Percentiles rank a stretch among this genome's conserved stretches.
Evolutionary conservation across 2,797 vertebrate genomes (phyloP).

Genomic region (Acipenser ruthenus): DNA sequence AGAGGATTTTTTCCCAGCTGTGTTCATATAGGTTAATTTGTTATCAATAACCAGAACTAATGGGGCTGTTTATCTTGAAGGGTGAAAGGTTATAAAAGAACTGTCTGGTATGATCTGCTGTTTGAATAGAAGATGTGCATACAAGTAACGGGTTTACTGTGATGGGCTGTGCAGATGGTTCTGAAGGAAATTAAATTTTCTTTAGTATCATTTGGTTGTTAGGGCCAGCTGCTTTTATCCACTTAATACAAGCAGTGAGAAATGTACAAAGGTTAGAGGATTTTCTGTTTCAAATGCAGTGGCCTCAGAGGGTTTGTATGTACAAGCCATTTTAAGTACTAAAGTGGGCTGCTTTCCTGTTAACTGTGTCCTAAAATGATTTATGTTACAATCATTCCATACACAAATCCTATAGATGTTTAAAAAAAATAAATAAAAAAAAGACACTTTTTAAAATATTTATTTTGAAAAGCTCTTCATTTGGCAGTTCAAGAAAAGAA

Average conservation of each 20-base stretch:
- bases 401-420: too few relatives aligned
- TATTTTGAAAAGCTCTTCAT: too few relatives aligned
- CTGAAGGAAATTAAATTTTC: conserved; percentile 45
- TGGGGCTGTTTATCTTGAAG: conserved; percentile 21
- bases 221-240: conserved; percentile 42
- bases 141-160: conserved; percentile 42
- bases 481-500: too few relatives aligned
- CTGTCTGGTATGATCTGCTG: conserved; percentile 12
- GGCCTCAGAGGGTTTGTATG: conserved; percentile 11
- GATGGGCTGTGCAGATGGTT: conserved; percentile 53
- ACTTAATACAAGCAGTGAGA: conserved; percentile 26
- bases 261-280: conserved; percentile 22
- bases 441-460: too few relatives aligned
- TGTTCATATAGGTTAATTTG: conserved; percentile 34
- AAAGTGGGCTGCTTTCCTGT: conserved; percentile 8
- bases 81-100: conserved; percentile 29
- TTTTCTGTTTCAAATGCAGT: conserved; percentile 14
- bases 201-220: conserved; percentile 38
- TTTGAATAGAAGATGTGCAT: conserved; percentile 12
- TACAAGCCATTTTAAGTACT: conserved; percentile 8
- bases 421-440: too few relatives aligned
- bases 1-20: conserved; percentile 28
- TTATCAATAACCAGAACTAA: conserved; percentile 36
- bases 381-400: too few relatives aligned
- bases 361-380: background rate